Evolutionary conservation across 53 echinoderm and acorn worm species (phyloP).

Genomic region (Echinarachnius parma): DNA sequence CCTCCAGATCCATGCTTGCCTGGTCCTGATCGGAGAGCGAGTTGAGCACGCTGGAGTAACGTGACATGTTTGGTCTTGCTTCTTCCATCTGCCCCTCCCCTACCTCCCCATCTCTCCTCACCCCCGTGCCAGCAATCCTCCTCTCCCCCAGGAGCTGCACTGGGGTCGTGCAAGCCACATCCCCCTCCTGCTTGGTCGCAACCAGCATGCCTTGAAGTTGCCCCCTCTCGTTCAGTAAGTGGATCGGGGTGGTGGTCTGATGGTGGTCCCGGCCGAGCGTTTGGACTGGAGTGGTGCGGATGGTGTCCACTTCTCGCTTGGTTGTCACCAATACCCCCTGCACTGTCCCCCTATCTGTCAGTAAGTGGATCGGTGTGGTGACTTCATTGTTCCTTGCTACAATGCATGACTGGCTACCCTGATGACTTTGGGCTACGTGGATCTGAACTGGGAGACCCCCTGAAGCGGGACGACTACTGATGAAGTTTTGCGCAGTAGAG

Average conservation of each 20-base stretch:
- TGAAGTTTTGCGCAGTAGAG: not conserved
- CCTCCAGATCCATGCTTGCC: constrained; percentile 87
- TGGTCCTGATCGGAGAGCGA: constrained; percentile 74
- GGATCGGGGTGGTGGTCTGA: constrained; percentile 12
- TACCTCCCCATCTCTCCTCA: constrained; percentile 6
- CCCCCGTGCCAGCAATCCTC: not conserved
- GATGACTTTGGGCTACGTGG: not conserved
- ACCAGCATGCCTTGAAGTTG: too few species aligned
- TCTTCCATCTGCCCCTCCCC: constrained; percentile 15
- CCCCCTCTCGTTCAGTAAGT: not conserved
- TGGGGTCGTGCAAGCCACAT: constrained; percentile 7
- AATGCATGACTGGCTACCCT: not conserved
- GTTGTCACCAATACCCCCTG: not conserved
- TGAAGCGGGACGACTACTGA: not conserved
- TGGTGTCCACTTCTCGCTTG: constrained; percentile 11
- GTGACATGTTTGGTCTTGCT: constrained; percentile 29
- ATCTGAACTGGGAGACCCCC: constrained; percentile 11
- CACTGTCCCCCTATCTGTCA: constrained; percentile 7
- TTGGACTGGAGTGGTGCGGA: too few species aligned
- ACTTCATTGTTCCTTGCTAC: not conserved
- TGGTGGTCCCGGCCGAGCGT: too few species aligned
- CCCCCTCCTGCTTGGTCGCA: too few species aligned
- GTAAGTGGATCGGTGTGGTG: not conserved
- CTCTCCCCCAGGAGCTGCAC: constrained; percentile 1
- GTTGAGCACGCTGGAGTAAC: constrained; percentile 28